Evolutionary conservation across 1,140 invertebrate species (phyloP), one percentile per base, ranked within the genome.

Genomic region (Aplysia californica): DNA sequence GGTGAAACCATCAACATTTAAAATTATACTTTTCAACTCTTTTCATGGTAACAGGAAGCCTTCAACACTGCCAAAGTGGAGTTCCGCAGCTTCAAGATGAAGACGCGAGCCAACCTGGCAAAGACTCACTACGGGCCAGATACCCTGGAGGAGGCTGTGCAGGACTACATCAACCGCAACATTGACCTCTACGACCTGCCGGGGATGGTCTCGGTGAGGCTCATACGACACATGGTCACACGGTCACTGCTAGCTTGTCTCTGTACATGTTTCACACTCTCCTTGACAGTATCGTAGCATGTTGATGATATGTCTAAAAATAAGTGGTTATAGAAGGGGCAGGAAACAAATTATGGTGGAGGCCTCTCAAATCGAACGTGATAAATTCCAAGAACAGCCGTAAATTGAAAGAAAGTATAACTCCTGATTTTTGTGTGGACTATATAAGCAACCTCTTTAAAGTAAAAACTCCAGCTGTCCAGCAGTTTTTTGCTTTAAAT

Each of bases 31-130:
- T n/a, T n/a, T n/a, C n/a, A n/a, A n/a, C n/a, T n/a, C n/a, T n/a
- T n/a, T n/a, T n/a, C n/a, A n/a, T n/a, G n/a, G n/a, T n/a, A n/a
- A n/a, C 77, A 90, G 88, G 89, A 90, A 78, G 85, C 88, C 10
- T 89, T 89, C 82, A 84, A 79, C 75, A 84, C 81, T 21, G 88
- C 89, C 29, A 89, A 89, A 80, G 72, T 82, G 56, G 84, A 84
- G n/a, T 90, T 89, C 84, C 83, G 85, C 44, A 86, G 87, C 79
- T 89, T 87, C 79, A 90, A 90, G 86, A 86, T 88, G 83, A 87
- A 88, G 75, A 87, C 88, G 6, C 79, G 89, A 38, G 85, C 88
- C 58, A 88, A 87, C 72, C 79, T 90, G 76, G 84, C 87, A 58
- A 83, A 85, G 15, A 89, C 86, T 41, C 88, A 89, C 77, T 80